phyloP scores from a whole-genome alignment of 2,797 vertebrate genomes.

The Poeciliopsis infans region DNA sequence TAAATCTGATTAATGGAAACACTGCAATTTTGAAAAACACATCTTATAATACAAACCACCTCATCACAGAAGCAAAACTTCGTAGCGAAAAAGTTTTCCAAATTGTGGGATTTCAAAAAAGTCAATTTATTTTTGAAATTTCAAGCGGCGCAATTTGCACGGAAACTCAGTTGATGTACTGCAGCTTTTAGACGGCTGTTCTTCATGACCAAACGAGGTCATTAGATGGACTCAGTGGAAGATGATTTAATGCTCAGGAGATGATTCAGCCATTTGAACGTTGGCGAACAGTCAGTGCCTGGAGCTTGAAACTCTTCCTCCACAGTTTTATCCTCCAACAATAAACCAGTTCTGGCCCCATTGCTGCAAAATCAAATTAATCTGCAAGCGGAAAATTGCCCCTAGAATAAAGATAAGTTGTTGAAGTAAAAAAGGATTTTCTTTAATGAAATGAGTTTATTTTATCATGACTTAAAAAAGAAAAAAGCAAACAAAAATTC shows the following conservation, averaged over 20 bases:
- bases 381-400: background rate
- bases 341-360: background rate
- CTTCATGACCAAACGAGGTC: background rate
- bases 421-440: background rate
- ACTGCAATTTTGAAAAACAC: too few species aligned
- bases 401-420: background rate
- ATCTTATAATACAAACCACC: too few species aligned
- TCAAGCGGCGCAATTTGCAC: too few species aligned
- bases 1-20: too few species aligned
- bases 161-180: background rate
- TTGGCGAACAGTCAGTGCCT: background rate
- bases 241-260: background rate
- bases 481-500: background rate
- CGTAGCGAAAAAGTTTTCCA: too few species aligned
- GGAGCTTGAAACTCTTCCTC: background rate
- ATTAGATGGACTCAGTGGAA: background rate
- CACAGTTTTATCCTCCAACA: background rate
- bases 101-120: too few species aligned
- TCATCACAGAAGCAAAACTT: too few species aligned
- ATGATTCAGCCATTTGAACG: background rate
- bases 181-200: background rate
- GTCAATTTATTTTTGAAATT: too few species aligned
- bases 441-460: background rate
- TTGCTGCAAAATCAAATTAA: background rate
- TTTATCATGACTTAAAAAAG: background rate